Percentiles rank a stretch among this genome's conserved stretches.
phyloP scores from a whole-genome alignment of 2,888 invertebrate species.

The Dione vanillae region DNA sequence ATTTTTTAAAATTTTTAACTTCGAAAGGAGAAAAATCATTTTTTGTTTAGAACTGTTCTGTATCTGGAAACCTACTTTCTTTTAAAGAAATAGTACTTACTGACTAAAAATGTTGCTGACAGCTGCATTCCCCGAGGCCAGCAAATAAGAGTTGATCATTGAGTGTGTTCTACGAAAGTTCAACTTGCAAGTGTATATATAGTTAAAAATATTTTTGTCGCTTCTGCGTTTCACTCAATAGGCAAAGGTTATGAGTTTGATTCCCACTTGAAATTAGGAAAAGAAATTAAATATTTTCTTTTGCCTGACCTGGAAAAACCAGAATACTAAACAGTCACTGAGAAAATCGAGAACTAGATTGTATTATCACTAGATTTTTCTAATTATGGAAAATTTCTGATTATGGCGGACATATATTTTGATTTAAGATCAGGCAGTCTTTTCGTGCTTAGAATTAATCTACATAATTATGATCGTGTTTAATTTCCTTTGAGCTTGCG shows the following conservation, averaged over 20 bases:
- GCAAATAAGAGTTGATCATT: constrained; percentile 21
- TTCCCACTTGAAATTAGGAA: too few species aligned
- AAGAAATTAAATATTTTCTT: too few species aligned
- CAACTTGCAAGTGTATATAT: neutral
- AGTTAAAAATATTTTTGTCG: neutral
- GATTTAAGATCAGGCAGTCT: neutral
- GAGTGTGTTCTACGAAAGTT: constrained; percentile 7
- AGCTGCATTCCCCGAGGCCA: constrained; percentile 36
- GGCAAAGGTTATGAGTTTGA: too few species aligned
- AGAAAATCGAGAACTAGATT: too few species aligned
- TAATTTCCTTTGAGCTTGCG: constrained; percentile 3
- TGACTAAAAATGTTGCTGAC: constrained; percentile 29
- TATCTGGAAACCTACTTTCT: constrained; percentile 1
- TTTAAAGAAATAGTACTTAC: constrained; percentile 21
- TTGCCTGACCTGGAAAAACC: too few species aligned
- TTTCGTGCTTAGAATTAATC: constrained; percentile 12
- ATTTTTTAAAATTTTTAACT: too few species aligned
- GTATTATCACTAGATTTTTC: neutral
- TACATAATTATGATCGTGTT: constrained; percentile 1
- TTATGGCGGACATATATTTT: neutral
- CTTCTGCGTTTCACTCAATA: too few species aligned
- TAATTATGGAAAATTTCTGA: neutral
- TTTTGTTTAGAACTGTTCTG: neutral
- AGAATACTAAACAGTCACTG: too few species aligned
- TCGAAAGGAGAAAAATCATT: too few species aligned